Evolutionary conservation across 2,888 invertebrate species (phyloP), one percentile per base, ranked within the genome.

Genomic region (Altica lythri): DNA sequence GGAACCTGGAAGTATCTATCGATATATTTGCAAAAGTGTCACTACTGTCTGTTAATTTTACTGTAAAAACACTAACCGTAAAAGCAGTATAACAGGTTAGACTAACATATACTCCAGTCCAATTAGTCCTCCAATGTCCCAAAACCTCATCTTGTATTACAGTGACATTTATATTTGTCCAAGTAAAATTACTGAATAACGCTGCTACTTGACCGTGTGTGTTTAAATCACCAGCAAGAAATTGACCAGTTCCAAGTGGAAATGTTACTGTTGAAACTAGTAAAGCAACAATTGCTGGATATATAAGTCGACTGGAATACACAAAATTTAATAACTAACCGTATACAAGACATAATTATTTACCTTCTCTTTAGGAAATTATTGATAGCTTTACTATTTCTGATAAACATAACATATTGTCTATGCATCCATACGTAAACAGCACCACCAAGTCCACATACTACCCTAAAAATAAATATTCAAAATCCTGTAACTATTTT

Each of bases 161-260:
- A 0, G 87, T 86, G 54, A 92, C 79, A 65, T 89, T 85, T 8
- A 81, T 78, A 66, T 89, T 88, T 0, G 89, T 89, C 97, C 97
- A 98, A 0, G 96, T 95, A 75, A 97, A 95, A 78, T 98, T 98
- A 38, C 94, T 90, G 75, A 99, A 97, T 48, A 99, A 78, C 4
- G 83, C 80, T 19, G 86, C 77, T 32, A 92, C 87, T 80, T 91
- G 73, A 18, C 72, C 70, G 59, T 75, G 76, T 0, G 73, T 73
- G 0, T 74, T 75, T 34, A 73, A 61, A 48, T 69, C 69, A 3
- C 91, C 91, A 0, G 92, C 92, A 81, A 92, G 86, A 72, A 91
- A 98, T 74, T 94, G 89, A 1, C 98, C 98, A 14, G 92, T 81
- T 9, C 95, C 96, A 47, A 90, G 82, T 0, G 97, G 98, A 78